Conservation (phyloP, 2,797 vertebrate species). For the Spheniscus humboldti region DNA sequence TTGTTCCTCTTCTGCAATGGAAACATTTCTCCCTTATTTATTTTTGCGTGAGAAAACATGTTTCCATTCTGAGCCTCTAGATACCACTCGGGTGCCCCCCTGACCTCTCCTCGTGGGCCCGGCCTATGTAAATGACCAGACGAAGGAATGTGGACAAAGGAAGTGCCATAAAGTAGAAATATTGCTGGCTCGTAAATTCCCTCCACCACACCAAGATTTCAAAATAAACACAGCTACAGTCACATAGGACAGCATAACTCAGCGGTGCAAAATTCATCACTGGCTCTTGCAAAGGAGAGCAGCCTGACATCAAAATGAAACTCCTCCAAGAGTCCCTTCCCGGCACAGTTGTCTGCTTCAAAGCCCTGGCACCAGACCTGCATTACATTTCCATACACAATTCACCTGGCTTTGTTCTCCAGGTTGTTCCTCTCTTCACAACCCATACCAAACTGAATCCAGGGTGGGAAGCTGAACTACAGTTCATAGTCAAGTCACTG, state of each 20-base stretch:
- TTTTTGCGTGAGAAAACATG: constrained; percentile 61
- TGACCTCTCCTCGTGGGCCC: constrained; percentile 51
- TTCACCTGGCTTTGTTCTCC: neutral
- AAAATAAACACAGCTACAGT: constrained; percentile 62
- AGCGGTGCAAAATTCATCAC: constrained; percentile 36
- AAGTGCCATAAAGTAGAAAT: constrained; percentile 68
- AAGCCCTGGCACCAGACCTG: neutral
- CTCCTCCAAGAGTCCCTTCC: neutral
- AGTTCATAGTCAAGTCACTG: neutral
- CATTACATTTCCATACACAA: neutral
- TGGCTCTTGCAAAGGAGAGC: neutral
- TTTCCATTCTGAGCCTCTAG: constrained; percentile 53
- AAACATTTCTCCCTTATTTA: constrained; percentile 55
- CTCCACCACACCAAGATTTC: constrained; percentile 46
- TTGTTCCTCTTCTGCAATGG: constrained; percentile 3
- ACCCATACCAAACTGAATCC: neutral
- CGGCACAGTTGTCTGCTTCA: neutral
- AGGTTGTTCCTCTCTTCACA: neutral
- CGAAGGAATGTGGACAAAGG: constrained; percentile 52
- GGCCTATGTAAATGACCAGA: constrained; percentile 54
- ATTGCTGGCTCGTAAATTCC: constrained; percentile 60
- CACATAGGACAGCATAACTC: constrained; percentile 46
- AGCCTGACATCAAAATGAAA: neutral
- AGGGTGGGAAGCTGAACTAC: neutral
- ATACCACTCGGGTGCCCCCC: constrained; percentile 25